These are phyloP conservation scores for Glaucidium brasilianum DNA, from an alignment of 2,113 vertebrate genomes.

Conservation along the genomic window DNA sequence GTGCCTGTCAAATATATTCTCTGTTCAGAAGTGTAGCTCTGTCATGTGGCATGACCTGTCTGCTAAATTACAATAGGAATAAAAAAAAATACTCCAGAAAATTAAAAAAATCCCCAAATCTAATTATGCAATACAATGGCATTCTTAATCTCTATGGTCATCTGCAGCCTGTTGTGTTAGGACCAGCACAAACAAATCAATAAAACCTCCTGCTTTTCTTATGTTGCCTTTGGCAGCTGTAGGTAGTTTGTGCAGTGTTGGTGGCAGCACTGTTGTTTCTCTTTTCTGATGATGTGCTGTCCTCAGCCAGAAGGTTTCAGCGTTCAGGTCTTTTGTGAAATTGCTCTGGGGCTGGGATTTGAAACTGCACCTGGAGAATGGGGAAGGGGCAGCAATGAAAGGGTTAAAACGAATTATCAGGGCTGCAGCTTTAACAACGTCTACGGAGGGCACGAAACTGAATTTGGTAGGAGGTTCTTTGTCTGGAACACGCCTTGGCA, in stretches of 20 bases:
- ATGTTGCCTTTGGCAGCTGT: background rate
- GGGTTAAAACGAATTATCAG: slow-evolving; percentile 44
- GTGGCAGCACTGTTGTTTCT: background rate
- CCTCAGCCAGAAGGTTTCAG: background rate
- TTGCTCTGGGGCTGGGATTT: background rate
- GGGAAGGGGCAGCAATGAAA: background rate
- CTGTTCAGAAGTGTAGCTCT: background rate
- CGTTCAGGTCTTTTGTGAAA: background rate
- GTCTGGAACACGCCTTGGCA: slow-evolving; percentile 66
- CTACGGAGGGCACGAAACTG: slow-evolving; percentile 43
- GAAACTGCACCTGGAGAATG: background rate
- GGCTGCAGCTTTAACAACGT: slow-evolving; percentile 48
- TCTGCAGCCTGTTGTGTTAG: slow-evolving; percentile 19
- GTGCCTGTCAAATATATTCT: background rate
- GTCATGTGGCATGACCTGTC: background rate
- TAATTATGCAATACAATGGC: background rate
- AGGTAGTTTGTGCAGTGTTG: background rate
- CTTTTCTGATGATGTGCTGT: background rate
- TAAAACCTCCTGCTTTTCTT: slow-evolving; percentile 31
- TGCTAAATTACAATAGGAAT: background rate
- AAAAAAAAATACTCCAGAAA: slow-evolving; percentile 11
- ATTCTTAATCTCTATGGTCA: background rate
- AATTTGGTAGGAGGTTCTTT: slow-evolving; percentile 68
- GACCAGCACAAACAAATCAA: slow-evolving; percentile 13
- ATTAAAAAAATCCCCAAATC: background rate